Conservation (phyloP, 2,888 invertebrate genomes). For the Encarsia formosa region DNA sequence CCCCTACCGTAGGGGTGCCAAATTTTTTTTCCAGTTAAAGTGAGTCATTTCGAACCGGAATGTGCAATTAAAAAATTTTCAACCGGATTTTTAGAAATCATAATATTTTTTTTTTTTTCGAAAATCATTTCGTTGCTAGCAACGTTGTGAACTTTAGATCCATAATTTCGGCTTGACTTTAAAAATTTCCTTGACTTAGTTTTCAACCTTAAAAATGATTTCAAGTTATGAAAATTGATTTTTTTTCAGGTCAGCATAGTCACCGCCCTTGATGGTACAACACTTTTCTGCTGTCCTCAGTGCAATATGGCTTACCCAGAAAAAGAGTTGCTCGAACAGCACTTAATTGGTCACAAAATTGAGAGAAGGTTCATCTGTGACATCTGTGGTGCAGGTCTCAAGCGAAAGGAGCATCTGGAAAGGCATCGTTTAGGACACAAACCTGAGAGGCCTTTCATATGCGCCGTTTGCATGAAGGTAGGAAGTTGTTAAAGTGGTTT, state of each 20-base stretch:
- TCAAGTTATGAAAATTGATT: too few relatives aligned
- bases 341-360: constrained; percentile 73
- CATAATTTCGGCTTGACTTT: too few relatives aligned
- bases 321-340: constrained; percentile 73
- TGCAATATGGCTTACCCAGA: constrained; percentile 79
- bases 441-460: constrained; percentile 75
- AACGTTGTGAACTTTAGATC: too few relatives aligned
- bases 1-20: too few relatives aligned
- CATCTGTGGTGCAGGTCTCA: constrained; percentile 72
- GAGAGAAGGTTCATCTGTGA: constrained; percentile 75
- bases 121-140: too few relatives aligned
- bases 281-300: constrained; percentile 74
- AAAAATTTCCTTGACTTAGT: too few relatives aligned
- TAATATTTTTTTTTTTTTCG: not conserved
- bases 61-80: too few relatives aligned
- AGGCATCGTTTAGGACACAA: constrained; percentile 76
- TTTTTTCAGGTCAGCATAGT: constrained; percentile 72
- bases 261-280: constrained; percentile 69
- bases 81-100: not conserved
- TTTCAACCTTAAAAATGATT: too few relatives aligned
- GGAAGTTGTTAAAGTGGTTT: too few relatives aligned
- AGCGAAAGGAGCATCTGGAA: constrained; percentile 74
- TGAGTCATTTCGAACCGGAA: too few relatives aligned
- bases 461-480: constrained; percentile 68
- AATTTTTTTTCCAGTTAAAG: too few relatives aligned